Evolutionary conservation across 1,140 invertebrate species (phyloP).

Genomic region (Pogonomyrmex californicus): DNA sequence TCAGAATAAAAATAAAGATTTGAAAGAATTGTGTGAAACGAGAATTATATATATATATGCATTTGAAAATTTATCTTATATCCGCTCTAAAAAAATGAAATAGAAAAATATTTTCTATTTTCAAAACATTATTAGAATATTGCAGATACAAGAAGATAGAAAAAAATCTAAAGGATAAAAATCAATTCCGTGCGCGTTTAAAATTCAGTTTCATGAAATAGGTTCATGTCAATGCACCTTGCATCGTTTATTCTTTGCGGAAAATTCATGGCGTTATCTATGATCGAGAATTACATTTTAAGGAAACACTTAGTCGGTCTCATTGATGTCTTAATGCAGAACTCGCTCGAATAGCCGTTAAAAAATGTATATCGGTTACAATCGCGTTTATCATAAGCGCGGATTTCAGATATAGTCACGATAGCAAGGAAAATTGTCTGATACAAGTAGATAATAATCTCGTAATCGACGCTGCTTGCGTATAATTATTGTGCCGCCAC

Average conservation of each 20-base stretch:
- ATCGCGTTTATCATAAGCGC: constrained; percentile 49
- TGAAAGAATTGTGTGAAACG: neutral
- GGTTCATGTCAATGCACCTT: neutral
- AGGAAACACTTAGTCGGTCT: constrained; percentile 46
- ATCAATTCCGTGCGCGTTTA: neutral
- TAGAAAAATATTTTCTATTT: neutral
- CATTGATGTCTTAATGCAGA: constrained; percentile 58
- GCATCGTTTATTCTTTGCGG: constrained; percentile 13
- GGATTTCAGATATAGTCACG: constrained; percentile 40
- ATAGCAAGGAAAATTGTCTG: constrained; percentile 47
- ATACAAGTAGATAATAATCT: constrained; percentile 45
- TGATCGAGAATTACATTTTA: neutral
- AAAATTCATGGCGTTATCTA: constrained; percentile 38
- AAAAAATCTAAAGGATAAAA: neutral
- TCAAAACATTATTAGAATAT: neutral
- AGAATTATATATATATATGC: neutral
- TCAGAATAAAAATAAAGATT: neutral
- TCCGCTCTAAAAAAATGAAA: neutral
- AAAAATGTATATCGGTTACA: constrained; percentile 50
- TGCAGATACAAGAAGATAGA: neutral
- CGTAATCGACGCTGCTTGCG: constrained; percentile 43
- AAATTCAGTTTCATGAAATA: constrained; percentile 29
- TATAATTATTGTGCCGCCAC: constrained; percentile 49
- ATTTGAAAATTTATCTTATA: too few relatives aligned
- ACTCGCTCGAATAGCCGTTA: constrained; percentile 20